These are phyloP conservation scores for Acanthopleura granulata DNA, from an alignment of 2,888 invertebrate genomes.

Conservation along the genomic window DNA sequence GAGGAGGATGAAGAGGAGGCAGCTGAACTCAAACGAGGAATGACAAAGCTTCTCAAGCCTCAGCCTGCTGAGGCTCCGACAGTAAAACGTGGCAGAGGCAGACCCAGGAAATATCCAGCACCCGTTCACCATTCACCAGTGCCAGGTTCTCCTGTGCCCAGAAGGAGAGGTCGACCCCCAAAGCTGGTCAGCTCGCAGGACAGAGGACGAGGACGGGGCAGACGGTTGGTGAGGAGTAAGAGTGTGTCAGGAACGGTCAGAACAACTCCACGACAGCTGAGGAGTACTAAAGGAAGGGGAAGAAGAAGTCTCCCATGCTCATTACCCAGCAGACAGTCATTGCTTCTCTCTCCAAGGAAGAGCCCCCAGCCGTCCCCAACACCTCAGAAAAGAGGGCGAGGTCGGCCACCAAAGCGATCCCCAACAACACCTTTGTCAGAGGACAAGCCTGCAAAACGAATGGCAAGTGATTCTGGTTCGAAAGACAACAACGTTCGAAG, in stretches of 20 bases:
- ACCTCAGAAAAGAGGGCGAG: neutral
- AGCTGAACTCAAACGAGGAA: neutral
- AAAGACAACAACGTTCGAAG: neutral
- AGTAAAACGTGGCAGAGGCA: constrained; percentile 28
- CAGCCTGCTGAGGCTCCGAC: constrained; percentile 14
- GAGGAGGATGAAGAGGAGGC: constrained; percentile 61
- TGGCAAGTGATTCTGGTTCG: neutral
- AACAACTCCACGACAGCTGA: neutral
- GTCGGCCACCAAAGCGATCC: too few species aligned
- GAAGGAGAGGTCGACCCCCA: constrained; percentile 23
- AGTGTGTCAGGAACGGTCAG: neutral
- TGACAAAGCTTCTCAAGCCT: neutral
- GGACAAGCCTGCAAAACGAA: neutral
- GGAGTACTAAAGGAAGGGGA: neutral
- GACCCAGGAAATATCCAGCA: constrained; percentile 25
- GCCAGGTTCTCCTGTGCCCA: constrained; percentile 4
- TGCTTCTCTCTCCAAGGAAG: neutral
- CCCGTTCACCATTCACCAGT: neutral
- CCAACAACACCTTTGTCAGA: too few species aligned
- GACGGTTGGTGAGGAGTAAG: neutral
- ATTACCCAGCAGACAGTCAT: neutral
- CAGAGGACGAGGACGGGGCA: neutral
- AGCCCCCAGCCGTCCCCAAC: neutral
- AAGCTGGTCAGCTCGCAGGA: neutral
- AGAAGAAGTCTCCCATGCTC: neutral